Conservation (phyloP, 2,888 invertebrate genomes). For the Dilophus febrilis region DNA sequence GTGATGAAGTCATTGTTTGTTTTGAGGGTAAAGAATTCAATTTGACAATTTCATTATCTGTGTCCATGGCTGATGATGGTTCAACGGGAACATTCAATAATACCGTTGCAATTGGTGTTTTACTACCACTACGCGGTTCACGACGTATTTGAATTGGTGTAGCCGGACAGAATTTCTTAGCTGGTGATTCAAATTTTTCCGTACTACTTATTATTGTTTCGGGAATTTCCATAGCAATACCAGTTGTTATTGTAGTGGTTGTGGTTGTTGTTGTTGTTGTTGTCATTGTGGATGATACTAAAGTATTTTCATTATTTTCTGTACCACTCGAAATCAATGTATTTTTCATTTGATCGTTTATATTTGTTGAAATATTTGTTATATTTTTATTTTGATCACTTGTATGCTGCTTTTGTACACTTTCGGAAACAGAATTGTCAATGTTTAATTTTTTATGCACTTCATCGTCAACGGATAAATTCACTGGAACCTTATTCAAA, state of each 20-base stretch:
- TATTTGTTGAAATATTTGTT: too few species aligned
- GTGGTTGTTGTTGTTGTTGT: neutral
- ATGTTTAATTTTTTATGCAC: too few species aligned
- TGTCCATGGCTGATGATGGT: too few species aligned
- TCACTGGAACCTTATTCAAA: constrained; percentile 5
- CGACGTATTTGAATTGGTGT: constrained; percentile 27
- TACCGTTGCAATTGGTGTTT: neutral
- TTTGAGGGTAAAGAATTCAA: neutral
- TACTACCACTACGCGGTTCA: constrained; percentile 17
- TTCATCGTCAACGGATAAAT: constrained; percentile 7
- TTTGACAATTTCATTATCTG: neutral
- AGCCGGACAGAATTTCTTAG: constrained; percentile 20
- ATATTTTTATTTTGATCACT: neutral
- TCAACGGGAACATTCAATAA: constrained; percentile 6
- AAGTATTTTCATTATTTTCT: too few species aligned
- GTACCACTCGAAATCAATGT: neutral
- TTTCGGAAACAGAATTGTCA: too few species aligned
- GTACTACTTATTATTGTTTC: constrained; percentile 25
- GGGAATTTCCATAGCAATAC: constrained; percentile 11
- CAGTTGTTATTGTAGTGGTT: neutral
- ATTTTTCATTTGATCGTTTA: constrained; percentile 7
- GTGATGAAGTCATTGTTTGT: neutral
- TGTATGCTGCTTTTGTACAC: neutral
- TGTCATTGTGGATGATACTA: neutral
- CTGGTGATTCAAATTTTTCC: constrained; percentile 26